Percentiles rank a stretch among this genome's conserved stretches.
Conservation (phyloP, 2,797 vertebrate species). For the Hypotaenidia okinawae region DNA sequence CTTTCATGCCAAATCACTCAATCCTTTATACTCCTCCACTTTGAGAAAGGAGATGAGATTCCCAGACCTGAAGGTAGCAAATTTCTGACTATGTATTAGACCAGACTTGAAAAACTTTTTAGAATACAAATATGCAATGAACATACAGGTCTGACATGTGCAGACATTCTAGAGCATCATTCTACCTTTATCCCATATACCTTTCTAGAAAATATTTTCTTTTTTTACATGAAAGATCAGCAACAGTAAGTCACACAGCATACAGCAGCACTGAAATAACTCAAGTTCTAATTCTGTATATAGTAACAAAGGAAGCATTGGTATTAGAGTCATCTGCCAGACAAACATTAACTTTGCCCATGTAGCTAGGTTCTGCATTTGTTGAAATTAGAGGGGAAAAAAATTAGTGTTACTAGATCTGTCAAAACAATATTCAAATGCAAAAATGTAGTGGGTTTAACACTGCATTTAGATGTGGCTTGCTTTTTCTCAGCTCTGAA, state of each 20-base stretch:
- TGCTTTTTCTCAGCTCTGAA: background rate
- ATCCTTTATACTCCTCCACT: background rate
- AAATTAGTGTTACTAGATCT: background rate
- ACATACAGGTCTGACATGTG: background rate
- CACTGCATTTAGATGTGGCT: slow-evolving; percentile 3
- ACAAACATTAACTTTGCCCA: background rate
- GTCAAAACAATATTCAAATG: slow-evolving; percentile 4
- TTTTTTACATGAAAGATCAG: background rate
- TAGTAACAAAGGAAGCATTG: background rate
- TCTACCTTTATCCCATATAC: background rate
- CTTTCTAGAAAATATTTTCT: background rate
- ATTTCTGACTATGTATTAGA: background rate
- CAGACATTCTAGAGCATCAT: background rate
- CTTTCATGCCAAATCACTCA: background rate
- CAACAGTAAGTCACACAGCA: background rate
- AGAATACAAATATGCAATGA: background rate
- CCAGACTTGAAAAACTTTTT: background rate
- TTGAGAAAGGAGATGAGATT: background rate
- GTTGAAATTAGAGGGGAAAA: slow-evolving; percentile 1
- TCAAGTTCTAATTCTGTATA: background rate
- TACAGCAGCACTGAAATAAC: background rate
- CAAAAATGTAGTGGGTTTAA: background rate
- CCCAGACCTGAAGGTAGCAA: background rate
- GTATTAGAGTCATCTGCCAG: background rate
- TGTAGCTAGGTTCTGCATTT: background rate